Percentiles rank a stretch among this genome's conserved stretches.
phyloP scores from a whole-genome alignment of 2,888 invertebrate genomes.

The Pollenia amentaria region DNA sequence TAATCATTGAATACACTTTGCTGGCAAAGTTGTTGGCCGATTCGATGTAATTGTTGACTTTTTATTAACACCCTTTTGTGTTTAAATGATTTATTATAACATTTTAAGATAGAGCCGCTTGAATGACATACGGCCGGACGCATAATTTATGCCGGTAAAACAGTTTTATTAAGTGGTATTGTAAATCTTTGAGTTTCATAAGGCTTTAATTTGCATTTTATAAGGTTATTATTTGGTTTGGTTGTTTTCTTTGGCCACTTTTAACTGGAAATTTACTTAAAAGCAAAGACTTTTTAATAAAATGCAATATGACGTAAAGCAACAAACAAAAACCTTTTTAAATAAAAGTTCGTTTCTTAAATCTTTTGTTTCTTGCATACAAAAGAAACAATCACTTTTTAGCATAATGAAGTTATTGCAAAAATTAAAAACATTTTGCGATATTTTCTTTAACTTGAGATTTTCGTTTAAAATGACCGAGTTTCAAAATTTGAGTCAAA shows the following conservation, averaged over 20 bases:
- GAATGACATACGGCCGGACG: slow-evolving; percentile 25
- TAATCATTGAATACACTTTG: slow-evolving; percentile 52
- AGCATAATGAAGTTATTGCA: background rate
- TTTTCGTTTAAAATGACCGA: too few species aligned
- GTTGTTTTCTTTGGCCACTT: background rate
- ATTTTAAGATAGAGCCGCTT: slow-evolving; percentile 6
- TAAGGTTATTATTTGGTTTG: slow-evolving; percentile 9
- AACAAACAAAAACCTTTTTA: background rate
- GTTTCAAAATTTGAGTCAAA: too few species aligned
- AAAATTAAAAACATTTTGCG: background rate
- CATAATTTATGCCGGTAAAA: slow-evolving; percentile 5
- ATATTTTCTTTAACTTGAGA: background rate
- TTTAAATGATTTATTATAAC: slow-evolving; percentile 39
- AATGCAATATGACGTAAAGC: background rate
- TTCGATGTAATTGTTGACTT: slow-evolving; percentile 29
- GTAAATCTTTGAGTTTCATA: slow-evolving; percentile 17
- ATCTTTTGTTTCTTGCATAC: slow-evolving; percentile 45
- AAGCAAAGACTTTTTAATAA: background rate
- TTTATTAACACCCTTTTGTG: slow-evolving; percentile 57
- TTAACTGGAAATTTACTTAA: background rate
- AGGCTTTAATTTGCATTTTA: slow-evolving; percentile 48
- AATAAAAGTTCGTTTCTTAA: slow-evolving; percentile 46
- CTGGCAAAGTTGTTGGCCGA: background rate
- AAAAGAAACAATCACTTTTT: background rate
- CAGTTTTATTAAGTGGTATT: slow-evolving; percentile 14